These are phyloP conservation scores for Dendronephthya gigantea DNA, from an alignment of 64 coral and sea anemone species.

Conservation along the genomic window DNA sequence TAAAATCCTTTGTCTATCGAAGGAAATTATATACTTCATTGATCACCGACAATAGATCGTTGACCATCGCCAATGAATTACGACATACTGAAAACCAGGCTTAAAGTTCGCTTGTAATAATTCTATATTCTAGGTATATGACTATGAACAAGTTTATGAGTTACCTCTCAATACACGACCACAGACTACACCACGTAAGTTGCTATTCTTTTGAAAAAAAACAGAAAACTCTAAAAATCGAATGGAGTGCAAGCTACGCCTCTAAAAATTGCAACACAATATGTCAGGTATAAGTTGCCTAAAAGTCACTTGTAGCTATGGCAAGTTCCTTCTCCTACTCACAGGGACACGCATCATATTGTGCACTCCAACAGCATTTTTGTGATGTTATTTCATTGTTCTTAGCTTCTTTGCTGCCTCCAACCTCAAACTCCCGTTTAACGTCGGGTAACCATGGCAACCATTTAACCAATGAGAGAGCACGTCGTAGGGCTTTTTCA, in stretches of 20 bases:
- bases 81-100: too few species aligned
- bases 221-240: too few species aligned
- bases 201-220: neutral
- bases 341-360: neutral
- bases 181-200: neutral
- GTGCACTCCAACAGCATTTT: neutral
- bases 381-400: neutral
- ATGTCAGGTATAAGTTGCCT: too few species aligned
- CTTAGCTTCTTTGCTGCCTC: neutral
- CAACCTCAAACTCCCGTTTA: neutral
- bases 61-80: too few species aligned
- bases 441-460: neutral
- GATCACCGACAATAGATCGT: too few species aligned
- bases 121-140: slow-evolving; percentile 33
- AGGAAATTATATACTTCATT: too few species aligned
- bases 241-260: too few species aligned
- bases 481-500: neutral
- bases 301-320: too few species aligned
- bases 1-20: too few species aligned
- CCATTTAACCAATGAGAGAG: neutral
- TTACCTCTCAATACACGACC: neutral
- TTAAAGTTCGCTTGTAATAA: too few species aligned
- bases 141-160: slow-evolving; percentile 37
- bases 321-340: too few species aligned
- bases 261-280: too few species aligned